Base-by-base conservation (phyloP, 2,888 invertebrate genomes). In the Stenichneumon culpator region DNA sequence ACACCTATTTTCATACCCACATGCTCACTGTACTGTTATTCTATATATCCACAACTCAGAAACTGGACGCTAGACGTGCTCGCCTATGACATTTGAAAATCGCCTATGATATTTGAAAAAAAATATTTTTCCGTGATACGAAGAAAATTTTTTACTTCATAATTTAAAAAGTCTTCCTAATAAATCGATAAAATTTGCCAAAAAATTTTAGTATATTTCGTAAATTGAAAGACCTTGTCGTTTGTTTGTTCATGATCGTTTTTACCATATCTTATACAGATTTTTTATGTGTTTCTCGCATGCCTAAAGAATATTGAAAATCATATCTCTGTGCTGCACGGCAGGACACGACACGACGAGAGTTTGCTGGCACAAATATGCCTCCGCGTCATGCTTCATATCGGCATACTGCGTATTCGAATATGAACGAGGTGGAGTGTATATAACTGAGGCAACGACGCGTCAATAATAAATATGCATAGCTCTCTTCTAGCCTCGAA, bases 391-490 rank as follows among this genome's bases (percentile, higher is more conserved):
- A 28, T n/a, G 47, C 69, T 52, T 69, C 69, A 50, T 14, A 16
- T 32, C 25, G 9, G 4, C 54, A 5, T 9, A 70, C 28, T 70
- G 16, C 11, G 57, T 70, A 65, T 19, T 32, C 65, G 36, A 22
- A 65, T 47, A 47, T 65, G 50, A 65, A 50, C 47, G 50, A 52
- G 11, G 52, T 16, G 11, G 32, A 65, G 52, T 16, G 44, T 7
- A 16, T 44, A 52, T 68, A 39, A 65, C 14, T 7, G 67, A 73
- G 65, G 72, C 65, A 67, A 32, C 54, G 72, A 73, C 67, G 50
- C 67, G 54, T 80, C 25, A 73, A 73, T 80, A 67, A 80, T 65
- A 57, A 80, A 80, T 73, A 57, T 44, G 72, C 79, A 25, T 73
- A 57, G 57, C 22, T 67, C 44, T 52, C 70, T 36, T 79, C 57